A percentile compares a stretch with the other conserved stretches of the same genome.
Evolutionary conservation across 2,797 vertebrate genomes (phyloP).

Genomic region (Gymnothorax reevesii): DNA sequence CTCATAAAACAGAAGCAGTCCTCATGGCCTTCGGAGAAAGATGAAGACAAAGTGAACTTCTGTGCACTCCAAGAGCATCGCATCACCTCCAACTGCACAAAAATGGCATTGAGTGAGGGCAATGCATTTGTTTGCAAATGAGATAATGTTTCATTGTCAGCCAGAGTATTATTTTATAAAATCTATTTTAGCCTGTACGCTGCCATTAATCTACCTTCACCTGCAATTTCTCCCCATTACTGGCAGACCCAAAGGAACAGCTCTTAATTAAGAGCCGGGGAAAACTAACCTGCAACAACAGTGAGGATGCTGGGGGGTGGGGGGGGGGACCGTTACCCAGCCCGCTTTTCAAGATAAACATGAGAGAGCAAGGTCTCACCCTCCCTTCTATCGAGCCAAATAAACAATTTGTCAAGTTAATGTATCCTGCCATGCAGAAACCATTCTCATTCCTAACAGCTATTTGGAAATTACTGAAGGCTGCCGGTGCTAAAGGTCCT

Average conservation of each 20-base stretch:
- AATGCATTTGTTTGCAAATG: slow-evolving; percentile 62
- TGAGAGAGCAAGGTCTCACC: neutral
- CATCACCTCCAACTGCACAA: slow-evolving; percentile 60
- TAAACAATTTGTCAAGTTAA: slow-evolving; percentile 37
- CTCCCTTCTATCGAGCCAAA: neutral
- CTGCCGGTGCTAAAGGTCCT: neutral
- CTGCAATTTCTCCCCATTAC: slow-evolving; percentile 47
- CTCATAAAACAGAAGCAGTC: neutral
- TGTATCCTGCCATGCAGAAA: slow-evolving; percentile 1
- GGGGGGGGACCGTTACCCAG: neutral
- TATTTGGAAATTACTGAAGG: neutral
- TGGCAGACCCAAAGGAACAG: slow-evolving; percentile 57
- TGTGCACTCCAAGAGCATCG: slow-evolving; percentile 32
- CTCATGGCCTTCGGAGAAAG: neutral
- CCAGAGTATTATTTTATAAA: slow-evolving; percentile 54
- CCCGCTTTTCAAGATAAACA: neutral
- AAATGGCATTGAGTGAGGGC: neutral
- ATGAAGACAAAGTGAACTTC: neutral
- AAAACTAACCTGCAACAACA: slow-evolving; percentile 25
- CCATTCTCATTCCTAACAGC: neutral
- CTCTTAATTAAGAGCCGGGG: slow-evolving; percentile 59
- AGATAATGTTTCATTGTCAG: slow-evolving; percentile 69
- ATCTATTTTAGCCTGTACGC: slow-evolving; percentile 66
- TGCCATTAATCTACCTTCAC: slow-evolving; percentile 70
- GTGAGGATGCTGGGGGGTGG: slow-evolving; percentile 10